Evolutionary conservation across 2,797 vertebrate species (phyloP).

Genomic region (Nyctalus aviator): DNA sequence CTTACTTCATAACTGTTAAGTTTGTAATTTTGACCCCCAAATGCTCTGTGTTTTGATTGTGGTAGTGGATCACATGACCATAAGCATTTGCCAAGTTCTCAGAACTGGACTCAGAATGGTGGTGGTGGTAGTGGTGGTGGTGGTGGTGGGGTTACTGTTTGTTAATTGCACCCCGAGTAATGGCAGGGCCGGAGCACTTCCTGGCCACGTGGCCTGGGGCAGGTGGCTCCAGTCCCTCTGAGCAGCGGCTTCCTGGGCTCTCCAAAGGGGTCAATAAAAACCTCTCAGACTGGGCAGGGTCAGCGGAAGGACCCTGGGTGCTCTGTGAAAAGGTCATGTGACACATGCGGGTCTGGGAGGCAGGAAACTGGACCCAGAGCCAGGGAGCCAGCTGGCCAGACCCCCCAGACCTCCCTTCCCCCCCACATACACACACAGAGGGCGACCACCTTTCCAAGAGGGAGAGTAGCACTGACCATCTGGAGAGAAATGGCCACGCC

Average conservation of each 20-base stretch:
- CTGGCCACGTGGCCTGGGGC: not conserved
- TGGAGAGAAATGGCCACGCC: not conserved
- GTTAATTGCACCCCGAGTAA: accelerated
- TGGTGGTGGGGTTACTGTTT: accelerated
- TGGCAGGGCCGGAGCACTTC: not conserved
- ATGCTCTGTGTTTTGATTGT: not conserved
- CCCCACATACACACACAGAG: accelerated
- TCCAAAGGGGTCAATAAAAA: not conserved
- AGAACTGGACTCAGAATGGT: not conserved
- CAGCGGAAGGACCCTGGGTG: not conserved
- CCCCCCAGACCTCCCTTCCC: accelerated
- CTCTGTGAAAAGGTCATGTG: not conserved
- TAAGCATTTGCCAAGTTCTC: not conserved
- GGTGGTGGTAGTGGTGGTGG: too few species aligned
- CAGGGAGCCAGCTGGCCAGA: not conserved
- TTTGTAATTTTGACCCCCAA: not conserved
- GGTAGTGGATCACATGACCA: not conserved
- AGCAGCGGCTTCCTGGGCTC: not conserved
- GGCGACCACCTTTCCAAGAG: not conserved
- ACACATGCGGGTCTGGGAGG: not conserved
- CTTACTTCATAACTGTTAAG: not conserved
- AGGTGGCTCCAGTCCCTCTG: not conserved
- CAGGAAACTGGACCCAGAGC: not conserved
- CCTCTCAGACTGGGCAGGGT: not conserved
- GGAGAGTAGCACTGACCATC: not conserved